Evolutionary conservation across 1,140 invertebrate species (phyloP).

Genomic region (Drosophila nannoptera): DNA sequence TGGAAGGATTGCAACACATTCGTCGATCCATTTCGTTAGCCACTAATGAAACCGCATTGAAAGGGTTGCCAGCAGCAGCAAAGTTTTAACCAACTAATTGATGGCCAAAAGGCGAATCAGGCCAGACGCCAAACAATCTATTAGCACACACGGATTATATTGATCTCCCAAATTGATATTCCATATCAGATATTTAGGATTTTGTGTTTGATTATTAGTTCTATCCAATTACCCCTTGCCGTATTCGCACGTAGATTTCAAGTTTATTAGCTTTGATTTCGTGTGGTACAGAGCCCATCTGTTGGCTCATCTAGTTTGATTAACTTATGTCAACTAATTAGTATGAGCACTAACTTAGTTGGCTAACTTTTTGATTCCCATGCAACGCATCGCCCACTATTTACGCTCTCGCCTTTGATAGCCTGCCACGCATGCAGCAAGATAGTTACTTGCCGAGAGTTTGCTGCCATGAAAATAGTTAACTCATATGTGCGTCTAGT

Average conservation of each 20-base stretch:
- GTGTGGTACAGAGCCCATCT: not conserved
- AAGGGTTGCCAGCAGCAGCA: conserved; percentile 36
- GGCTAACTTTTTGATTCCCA: conserved; percentile 1
- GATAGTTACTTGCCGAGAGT: not conserved
- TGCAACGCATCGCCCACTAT: not conserved
- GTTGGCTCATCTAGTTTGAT: not conserved
- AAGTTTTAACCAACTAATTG: conserved; percentile 41
- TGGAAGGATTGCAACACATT: conserved; percentile 9
- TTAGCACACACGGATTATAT: not conserved
- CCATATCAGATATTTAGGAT: no score
- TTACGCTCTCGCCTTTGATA: not conserved
- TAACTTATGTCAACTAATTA: conserved; percentile 11
- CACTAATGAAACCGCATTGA: conserved; percentile 71
- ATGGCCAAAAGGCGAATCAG: conserved; percentile 23
- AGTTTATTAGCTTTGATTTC: not conserved
- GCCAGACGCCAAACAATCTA: conserved; percentile 3
- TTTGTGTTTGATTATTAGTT: no score
- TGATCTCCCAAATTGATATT: no score
- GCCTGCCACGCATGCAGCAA: not conserved
- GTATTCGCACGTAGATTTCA: no score
- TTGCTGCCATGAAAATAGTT: not conserved
- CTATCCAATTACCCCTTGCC: no score
- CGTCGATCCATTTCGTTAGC: conserved; percentile 58
- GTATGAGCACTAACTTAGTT: conserved; percentile 7
- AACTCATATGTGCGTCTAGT: not conserved